These are phyloP conservation scores for Octopus sinensis DNA, from an alignment of 1,140 invertebrate species.

Conservation along the genomic window DNA sequence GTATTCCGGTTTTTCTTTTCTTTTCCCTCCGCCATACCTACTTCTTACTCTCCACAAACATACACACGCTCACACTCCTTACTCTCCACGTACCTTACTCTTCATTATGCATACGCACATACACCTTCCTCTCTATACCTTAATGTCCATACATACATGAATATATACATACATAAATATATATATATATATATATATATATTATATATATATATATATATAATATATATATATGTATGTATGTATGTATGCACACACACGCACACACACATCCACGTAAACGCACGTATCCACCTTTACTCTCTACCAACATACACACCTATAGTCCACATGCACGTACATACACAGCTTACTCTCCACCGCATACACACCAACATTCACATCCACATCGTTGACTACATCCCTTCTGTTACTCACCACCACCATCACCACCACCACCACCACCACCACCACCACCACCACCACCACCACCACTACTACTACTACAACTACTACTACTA, in stretches of 20 bases:
- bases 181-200: not conserved
- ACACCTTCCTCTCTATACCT: not conserved
- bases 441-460: constrained; percentile 20
- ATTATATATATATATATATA: not conserved
- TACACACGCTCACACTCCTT: too few species aligned
- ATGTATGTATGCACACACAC: not conserved
- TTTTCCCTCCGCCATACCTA: too few species aligned
- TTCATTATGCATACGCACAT: not conserved
- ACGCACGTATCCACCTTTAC: not conserved
- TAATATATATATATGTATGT: not conserved
- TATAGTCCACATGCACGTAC: not conserved
- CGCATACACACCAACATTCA: not conserved
- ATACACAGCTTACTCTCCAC: not conserved
- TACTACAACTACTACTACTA: constrained; percentile 22
- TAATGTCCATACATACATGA: not conserved
- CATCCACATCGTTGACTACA: too few species aligned
- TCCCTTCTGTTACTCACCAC: too few species aligned
- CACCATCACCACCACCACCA: too few species aligned
- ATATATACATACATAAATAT: not conserved
- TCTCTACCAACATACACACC: not conserved
- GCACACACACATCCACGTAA: not conserved
- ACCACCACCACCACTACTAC: constrained; percentile 19
- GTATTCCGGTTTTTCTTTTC: too few species aligned
- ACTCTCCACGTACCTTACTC: too few species aligned
- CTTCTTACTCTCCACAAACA: too few species aligned